phyloP scores from a whole-genome alignment of 2,888 invertebrate species.

The Melipona beecheii region DNA sequence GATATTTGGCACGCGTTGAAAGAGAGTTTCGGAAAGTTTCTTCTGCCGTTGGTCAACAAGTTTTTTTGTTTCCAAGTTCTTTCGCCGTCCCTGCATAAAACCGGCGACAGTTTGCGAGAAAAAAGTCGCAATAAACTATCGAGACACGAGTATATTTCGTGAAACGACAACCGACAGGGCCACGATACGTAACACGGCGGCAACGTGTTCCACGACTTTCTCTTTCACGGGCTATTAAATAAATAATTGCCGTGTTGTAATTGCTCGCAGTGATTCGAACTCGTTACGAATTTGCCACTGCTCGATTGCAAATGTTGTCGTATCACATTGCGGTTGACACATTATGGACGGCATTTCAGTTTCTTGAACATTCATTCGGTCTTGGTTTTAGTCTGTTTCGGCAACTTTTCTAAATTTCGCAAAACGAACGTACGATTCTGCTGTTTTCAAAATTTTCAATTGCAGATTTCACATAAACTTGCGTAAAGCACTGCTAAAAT shows the following conservation, averaged over 20 bases:
- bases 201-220: conserved; percentile 39
- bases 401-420: background rate
- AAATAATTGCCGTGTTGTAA: conserved; percentile 50
- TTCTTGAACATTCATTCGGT: background rate
- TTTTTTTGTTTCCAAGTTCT: background rate
- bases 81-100: background rate
- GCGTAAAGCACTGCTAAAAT: background rate
- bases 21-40: background rate
- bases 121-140: background rate
- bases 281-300: background rate
- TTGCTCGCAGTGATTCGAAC: conserved; percentile 13
- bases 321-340: background rate
- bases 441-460: background rate
- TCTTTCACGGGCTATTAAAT: conserved; percentile 50
- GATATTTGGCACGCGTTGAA: background rate
- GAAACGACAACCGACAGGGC: conserved; percentile 40
- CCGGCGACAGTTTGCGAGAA: background rate
- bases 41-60: background rate
- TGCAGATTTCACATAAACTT: no score
- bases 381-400: background rate
- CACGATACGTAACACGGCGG: conserved; percentile 39
- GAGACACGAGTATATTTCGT: background rate
- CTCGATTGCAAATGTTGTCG: background rate
- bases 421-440: background rate
- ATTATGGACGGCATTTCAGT: background rate